These are phyloP conservation scores for Axis porcinus DNA, from an alignment of 2,113 vertebrate genomes.

Conservation along the genomic window DNA sequence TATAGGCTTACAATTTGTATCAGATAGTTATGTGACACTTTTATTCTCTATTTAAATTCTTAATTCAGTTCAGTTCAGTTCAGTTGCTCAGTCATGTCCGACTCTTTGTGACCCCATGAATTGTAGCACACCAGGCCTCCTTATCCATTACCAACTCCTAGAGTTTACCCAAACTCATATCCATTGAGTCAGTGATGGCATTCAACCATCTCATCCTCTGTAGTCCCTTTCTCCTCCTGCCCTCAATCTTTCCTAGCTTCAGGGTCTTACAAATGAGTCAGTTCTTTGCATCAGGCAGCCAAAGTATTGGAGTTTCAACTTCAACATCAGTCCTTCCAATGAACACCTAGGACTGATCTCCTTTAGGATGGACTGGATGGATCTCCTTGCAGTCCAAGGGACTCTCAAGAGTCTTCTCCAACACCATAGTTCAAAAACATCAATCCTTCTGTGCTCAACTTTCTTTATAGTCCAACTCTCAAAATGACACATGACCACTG, in stretches of 20 bases:
- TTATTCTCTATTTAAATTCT: background rate
- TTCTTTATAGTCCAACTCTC: background rate
- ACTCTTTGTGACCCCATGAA: background rate
- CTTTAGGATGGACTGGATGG: background rate
- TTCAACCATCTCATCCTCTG: background rate
- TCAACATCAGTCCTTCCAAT: background rate
- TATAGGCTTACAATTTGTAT: background rate
- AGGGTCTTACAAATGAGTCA: background rate
- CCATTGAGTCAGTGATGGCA: accelerated
- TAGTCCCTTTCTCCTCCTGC: background rate
- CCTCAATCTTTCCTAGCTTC: background rate
- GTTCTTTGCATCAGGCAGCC: background rate
- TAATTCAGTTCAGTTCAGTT: background rate
- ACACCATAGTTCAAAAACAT: background rate
- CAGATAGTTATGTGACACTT: background rate
- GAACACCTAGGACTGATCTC: background rate
- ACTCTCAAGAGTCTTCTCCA: background rate
- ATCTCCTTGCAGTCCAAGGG: background rate
- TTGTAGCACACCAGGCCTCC: accelerated
- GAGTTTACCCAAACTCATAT: background rate
- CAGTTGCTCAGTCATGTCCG: background rate
- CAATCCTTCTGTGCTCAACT: background rate
- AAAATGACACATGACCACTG: background rate
- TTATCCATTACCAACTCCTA: background rate
- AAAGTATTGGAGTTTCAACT: background rate